Evolutionary conservation across 2,113 vertebrate genomes (phyloP), one percentile per base, ranked within the genome.

Genomic region (Dolichallabes microphthalmus): DNA sequence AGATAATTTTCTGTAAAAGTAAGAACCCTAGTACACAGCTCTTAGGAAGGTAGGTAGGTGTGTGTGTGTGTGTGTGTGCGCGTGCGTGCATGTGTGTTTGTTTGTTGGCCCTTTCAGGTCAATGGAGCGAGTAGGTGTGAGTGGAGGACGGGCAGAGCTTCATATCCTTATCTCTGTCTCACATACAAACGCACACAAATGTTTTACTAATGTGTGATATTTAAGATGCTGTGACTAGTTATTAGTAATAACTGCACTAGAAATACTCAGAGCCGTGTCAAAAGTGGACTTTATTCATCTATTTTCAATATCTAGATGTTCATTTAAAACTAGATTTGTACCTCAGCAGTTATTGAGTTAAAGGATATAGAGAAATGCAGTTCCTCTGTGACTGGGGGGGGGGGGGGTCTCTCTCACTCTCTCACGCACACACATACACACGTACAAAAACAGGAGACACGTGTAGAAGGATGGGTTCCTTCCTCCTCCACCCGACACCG

Each of bases 381-480:
- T 1, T 50, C 12, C 69, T 45, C 1, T 45, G 35, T 73, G 69
- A 73, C 69, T 12, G 10, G 2, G 32, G 30, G 30, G 20, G 32
- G 32, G 32, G 2, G 32, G 14, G 69, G 1, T 35, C 73, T 25
- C 45, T n/a, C 60, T 64, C 60, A 71, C 53, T 57, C 73, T 35
- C 80, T 60, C 32, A 77, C 80, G 25, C 20, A 64, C 82, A 84
- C 77, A 64, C 57, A 73, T 10, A 84, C 75, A 69, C 63, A 79
- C 13, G 78, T 45, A 82, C 39, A 88, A 73, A 85, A 86, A 83
- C 83, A 79, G 74, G 83, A 85, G 83, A 79, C 76, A 69, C 58
- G 76, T 85, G 75, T 39, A 69, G 83, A 69, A 45, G 74, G 61
- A 83, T 64, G 63, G 74, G 85, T 86, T 77, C 86, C 77, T 83